Conservation (phyloP, 2,113 vertebrate species). For the Phodopus roborovskii region DNA sequence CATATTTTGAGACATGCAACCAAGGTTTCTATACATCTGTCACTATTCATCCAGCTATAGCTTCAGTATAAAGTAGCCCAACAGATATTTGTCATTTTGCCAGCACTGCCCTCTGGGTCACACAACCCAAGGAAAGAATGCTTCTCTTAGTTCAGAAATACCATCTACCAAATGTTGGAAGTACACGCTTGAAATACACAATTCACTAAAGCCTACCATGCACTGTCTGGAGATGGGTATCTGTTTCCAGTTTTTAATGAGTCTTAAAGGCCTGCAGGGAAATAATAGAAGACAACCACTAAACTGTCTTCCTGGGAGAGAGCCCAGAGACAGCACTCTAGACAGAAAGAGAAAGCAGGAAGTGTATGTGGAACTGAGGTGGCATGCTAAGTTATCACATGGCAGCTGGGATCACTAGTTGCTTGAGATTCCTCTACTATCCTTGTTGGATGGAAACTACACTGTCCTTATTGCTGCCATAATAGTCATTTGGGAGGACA, state of each 20-base stretch:
- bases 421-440: not conserved
- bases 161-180: not conserved
- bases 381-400: not conserved
- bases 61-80: conserved; percentile 32
- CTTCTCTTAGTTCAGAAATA: conserved; percentile 1
- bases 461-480: not conserved
- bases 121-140: not conserved
- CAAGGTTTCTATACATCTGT: not conserved
- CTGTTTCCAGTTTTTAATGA: conserved; percentile 12
- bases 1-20: not conserved
- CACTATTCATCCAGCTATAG: not conserved
- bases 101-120: not conserved
- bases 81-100: not conserved
- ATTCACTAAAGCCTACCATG: not conserved
- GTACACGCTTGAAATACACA: not conserved
- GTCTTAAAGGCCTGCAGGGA: not conserved
- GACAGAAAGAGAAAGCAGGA: not conserved
- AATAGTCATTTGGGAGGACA: not conserved
- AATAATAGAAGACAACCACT: not conserved
- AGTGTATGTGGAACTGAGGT: not conserved
- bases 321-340: not conserved
- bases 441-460: not conserved
- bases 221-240: not conserved
- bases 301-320: not conserved
- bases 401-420: not conserved